phyloP scores from a whole-genome alignment of 1,140 invertebrate species.

The Drosophila ironensis region DNA sequence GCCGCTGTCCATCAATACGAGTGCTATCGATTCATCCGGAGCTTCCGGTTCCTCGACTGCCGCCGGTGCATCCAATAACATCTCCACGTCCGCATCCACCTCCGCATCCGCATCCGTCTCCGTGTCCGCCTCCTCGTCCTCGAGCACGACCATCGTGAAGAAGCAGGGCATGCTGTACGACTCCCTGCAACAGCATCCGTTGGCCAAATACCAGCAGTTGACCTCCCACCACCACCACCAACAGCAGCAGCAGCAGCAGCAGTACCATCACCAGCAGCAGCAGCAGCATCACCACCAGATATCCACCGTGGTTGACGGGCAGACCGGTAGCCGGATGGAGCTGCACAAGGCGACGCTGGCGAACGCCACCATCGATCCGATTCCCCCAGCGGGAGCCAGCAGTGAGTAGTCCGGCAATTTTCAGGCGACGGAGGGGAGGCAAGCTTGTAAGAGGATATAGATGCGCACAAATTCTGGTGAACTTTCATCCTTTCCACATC shows the following conservation, averaged over 20 bases:
- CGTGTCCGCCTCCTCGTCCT: conserved; percentile 1
- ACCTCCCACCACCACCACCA: conserved; percentile 3
- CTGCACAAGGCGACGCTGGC: conserved; percentile 76
- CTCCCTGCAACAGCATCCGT: conserved; percentile 75
- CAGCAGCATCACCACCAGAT: neutral
- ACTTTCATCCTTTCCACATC: too few relatives aligned
- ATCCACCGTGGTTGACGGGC: conserved; percentile 62
- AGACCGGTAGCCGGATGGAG: conserved; percentile 71
- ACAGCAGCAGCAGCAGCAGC: conserved; percentile 4
- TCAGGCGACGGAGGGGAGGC: too few relatives aligned
- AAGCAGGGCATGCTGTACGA: conserved; percentile 76
- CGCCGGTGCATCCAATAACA: neutral
- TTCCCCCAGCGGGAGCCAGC: neutral
- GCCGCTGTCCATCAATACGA: conserved; percentile 77
- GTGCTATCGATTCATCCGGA: conserved; percentile 33
- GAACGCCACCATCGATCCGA: conserved; percentile 61
- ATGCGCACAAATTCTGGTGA: too few relatives aligned
- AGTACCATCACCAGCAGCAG: too few relatives aligned
- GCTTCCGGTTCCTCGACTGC: too few relatives aligned
- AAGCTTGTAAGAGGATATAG: too few relatives aligned
- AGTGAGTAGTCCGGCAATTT: conserved; percentile 30
- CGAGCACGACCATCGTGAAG: conserved; percentile 40
- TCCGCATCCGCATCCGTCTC: too few relatives aligned
- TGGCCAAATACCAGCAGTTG: conserved; percentile 59
- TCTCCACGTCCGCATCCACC: neutral